Conservation (phyloP, 2,888 invertebrate genomes). For the Colletes collaris region DNA sequence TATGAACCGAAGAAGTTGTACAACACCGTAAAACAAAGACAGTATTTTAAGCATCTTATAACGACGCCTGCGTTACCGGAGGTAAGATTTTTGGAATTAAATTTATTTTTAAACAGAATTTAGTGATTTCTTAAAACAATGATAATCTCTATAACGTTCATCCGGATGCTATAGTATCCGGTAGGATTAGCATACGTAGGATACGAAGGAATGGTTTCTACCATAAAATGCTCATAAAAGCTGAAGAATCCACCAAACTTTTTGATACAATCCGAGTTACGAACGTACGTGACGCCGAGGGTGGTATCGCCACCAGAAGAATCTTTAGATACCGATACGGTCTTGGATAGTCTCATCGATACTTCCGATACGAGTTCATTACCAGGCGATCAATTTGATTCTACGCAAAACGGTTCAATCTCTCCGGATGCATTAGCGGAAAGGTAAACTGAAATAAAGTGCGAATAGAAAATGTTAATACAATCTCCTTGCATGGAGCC, state of each 20-base stretch:
- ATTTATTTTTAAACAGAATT: too few species aligned
- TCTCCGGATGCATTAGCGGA: slow-evolving; percentile 84
- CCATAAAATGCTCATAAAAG: too few species aligned
- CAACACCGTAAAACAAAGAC: slow-evolving; percentile 94
- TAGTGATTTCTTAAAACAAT: background rate
- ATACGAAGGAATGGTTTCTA: too few species aligned
- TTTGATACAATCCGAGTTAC: slow-evolving; percentile 94
- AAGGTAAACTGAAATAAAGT: slow-evolving; percentile 76
- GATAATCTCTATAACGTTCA: too few species aligned
- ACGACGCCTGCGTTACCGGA: slow-evolving; percentile 96
- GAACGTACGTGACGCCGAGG: slow-evolving; percentile 96
- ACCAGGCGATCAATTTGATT: slow-evolving; percentile 78
- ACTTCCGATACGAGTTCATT: slow-evolving; percentile 85
- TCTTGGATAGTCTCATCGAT: slow-evolving; percentile 87
- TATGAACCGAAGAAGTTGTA: slow-evolving; percentile 95
- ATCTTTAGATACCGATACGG: slow-evolving; percentile 85
- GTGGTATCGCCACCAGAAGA: slow-evolving; percentile 91
- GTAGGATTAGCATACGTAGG: too few species aligned
- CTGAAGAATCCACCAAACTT: slow-evolving; percentile 95
- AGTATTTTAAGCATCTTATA: slow-evolving; percentile 98
- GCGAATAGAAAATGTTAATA: background rate
- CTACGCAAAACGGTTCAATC: slow-evolving; percentile 82
- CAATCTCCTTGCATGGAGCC: too few species aligned
- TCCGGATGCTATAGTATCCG: too few species aligned
- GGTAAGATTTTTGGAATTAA: slow-evolving; percentile 81